Evolutionary conservation across 2,888 invertebrate species (phyloP), one percentile per base, ranked within the genome.

Genomic region (Stenolophus ochropezus): DNA sequence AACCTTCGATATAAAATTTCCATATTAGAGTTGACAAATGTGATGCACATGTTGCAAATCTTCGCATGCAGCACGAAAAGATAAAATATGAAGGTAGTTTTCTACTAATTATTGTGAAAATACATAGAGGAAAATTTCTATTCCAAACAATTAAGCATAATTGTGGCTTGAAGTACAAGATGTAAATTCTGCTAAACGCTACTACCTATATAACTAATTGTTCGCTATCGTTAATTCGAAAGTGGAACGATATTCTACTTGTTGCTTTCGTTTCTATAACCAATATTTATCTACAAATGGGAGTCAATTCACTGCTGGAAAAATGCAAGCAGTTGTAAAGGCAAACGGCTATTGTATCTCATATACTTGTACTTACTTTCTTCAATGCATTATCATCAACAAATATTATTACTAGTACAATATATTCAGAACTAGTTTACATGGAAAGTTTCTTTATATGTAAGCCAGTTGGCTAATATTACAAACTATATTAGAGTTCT

Each of bases 51-150:
- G n/a, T n/a, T n/a, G n/a, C n/a, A n/a, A n/a, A n/a, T n/a, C n/a
- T n/a, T 61, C 25, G 61, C 61, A 61, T 61, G 61, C 23, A n/a
- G n/a, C 61, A 61, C 21, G 25, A 20, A 25, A 27, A 61, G 61
- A 61, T 61, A 61, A 61, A 61, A 25, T 61, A 61, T 61, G 61
- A 25, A 25, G 61, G 61, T 61, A 61, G 65, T 69, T 69, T 69
- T 69, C 65, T 69, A 69, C 16, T 69, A 69, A 69, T 69, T 69
- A 69, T 69, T 69, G 65, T 33, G 33, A 42, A 69, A 69, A 69
- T 69, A 27, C 8, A 33, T 14, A 1, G 33, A 5, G 18, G 65
- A 33, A 69, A 69, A 69, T 69, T 69, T 69, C 65, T 69, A 69
- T 33, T 69, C 18, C 18, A 27, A 69, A 69, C 27, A 69, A 69